phyloP scores from a whole-genome alignment of 2,113 vertebrate species.

The Epinephelus lanceolatus region DNA sequence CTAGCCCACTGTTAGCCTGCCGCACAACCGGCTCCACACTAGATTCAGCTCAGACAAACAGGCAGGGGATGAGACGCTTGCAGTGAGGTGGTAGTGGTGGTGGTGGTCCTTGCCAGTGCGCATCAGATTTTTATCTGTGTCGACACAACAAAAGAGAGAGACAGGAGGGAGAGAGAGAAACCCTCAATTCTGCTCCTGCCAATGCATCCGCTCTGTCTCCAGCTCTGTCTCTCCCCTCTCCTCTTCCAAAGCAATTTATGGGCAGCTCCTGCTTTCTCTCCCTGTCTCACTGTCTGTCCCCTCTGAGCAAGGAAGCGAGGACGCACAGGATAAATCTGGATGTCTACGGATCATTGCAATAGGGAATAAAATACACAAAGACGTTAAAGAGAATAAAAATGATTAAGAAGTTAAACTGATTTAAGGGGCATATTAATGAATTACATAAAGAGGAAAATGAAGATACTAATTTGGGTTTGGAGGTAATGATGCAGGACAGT shows the following conservation, averaged over 20 bases:
- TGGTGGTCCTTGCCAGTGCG: slow-evolving; percentile 58
- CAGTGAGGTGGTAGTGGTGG: slow-evolving; percentile 28
- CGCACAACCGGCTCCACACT: slow-evolving; percentile 60
- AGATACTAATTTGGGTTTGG: background rate
- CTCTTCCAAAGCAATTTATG: slow-evolving; percentile 60
- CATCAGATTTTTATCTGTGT: slow-evolving; percentile 69
- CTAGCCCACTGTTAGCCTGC: slow-evolving; percentile 65
- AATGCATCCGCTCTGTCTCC: slow-evolving; percentile 66
- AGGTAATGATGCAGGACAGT: slow-evolving; percentile 14
- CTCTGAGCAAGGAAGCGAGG: slow-evolving; percentile 45
- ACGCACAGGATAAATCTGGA: slow-evolving; percentile 41
- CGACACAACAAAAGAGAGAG: slow-evolving; percentile 73
- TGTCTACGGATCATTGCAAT: slow-evolving; percentile 29
- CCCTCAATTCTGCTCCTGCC: slow-evolving; percentile 58
- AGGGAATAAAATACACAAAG: slow-evolving; percentile 4
- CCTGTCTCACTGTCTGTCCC: slow-evolving; percentile 32
- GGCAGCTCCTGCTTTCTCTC: slow-evolving; percentile 59
- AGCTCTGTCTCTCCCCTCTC: slow-evolving; percentile 48
- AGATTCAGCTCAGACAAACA: slow-evolving; percentile 51
- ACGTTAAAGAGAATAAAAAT: background rate
- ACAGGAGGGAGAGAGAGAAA: slow-evolving; percentile 32
- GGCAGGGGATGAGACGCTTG: slow-evolving; percentile 41
- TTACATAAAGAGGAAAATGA: background rate
- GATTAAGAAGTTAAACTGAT: background rate
- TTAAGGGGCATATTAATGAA: background rate